Conservation (phyloP, 1,140 invertebrate species). For the Chrysomallon squamiferum region DNA sequence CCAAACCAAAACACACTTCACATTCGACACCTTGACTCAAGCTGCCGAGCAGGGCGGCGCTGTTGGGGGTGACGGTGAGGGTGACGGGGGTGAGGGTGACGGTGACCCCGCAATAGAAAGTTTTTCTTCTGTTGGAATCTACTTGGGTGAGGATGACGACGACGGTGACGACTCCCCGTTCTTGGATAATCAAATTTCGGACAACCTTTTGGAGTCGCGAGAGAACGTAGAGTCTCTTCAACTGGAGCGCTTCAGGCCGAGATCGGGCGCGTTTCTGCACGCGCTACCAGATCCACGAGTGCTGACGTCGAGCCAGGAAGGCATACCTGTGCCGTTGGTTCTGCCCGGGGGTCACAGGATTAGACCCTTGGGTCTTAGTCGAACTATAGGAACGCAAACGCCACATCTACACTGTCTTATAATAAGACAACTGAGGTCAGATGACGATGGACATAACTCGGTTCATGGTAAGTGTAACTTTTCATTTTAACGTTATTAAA, state of each 20-base stretch:
- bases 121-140: neutral
- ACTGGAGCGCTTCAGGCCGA: neutral
- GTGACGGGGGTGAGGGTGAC: neutral
- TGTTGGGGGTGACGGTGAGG: neutral
- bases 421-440: conserved; percentile 4
- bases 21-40: conserved; percentile 17
- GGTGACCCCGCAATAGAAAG: neutral
- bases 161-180: neutral
- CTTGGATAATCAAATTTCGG: neutral
- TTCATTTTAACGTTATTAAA: too few relatives aligned
- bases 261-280: neutral
- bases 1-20: conserved; percentile 17
- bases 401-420: conserved; percentile 28
- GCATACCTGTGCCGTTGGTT: conserved; percentile 3
- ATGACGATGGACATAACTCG: neutral
- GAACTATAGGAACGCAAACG: conserved; percentile 32
- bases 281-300: conserved; percentile 2
- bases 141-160: neutral
- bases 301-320: conserved; percentile 12
- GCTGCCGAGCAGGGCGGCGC: neutral
- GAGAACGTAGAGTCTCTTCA: neutral
- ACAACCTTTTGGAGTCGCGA: neutral
- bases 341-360: conserved; percentile 9
- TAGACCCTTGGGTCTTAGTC: conserved; percentile 5
- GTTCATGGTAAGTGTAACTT: conserved; percentile 10